Percentiles rank a stretch among this genome's conserved stretches.
Conservation (phyloP, 2,113 vertebrate species). For the Ondatra zibethicus region DNA sequence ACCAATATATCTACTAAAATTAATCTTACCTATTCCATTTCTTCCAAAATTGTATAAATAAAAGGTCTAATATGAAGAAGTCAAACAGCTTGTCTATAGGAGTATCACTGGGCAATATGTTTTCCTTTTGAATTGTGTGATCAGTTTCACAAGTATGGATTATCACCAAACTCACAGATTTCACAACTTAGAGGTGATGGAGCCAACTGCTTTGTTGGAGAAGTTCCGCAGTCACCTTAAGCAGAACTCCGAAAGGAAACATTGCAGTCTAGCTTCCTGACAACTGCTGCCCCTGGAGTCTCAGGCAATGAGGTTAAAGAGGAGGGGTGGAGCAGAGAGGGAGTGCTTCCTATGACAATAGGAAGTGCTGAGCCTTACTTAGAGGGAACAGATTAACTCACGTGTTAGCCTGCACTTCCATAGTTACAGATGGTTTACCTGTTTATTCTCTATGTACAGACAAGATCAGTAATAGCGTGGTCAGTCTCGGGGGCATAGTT, state of each 20-base stretch:
- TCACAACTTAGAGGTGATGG: not conserved
- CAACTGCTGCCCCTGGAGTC: not conserved
- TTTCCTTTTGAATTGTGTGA: not conserved
- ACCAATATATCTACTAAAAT: not conserved
- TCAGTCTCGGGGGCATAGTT: not conserved
- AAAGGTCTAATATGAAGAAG: not conserved
- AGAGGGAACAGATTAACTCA: not conserved
- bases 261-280: slow-evolving; percentile 41
- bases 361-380: not conserved
- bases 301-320: not conserved
- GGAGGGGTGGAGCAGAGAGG: not conserved
- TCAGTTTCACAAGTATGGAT: not conserved
- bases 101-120: not conserved
- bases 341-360: not conserved
- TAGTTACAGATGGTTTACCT: not conserved
- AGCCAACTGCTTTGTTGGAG: not conserved
- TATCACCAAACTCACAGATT: not conserved
- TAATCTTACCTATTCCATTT: not conserved
- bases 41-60: not conserved
- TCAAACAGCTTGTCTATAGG: not conserved
- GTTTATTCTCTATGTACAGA: not conserved
- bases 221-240: not conserved
- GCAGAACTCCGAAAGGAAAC: not conserved
- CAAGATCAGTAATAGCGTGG: not conserved
- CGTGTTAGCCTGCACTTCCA: not conserved